Percentiles rank a stretch among this genome's conserved stretches.
Conservation (phyloP, 2,888 invertebrate genomes). For the Ormyrus thymus region DNA sequence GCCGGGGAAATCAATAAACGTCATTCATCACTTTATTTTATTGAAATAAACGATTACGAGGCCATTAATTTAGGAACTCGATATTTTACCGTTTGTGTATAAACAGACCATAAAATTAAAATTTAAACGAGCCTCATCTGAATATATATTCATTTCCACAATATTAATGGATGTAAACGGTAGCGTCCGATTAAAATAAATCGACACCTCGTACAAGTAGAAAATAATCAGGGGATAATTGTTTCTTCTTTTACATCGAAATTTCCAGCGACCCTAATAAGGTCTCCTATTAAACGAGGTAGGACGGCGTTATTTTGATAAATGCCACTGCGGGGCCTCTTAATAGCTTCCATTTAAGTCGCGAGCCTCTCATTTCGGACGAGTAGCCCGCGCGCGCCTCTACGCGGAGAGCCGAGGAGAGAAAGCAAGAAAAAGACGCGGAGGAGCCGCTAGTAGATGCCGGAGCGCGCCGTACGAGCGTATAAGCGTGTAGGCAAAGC, state of each 20-base stretch:
- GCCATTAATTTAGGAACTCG: constrained; percentile 14
- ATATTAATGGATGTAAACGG: constrained; percentile 1
- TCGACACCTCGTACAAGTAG: no score
- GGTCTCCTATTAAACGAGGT: background rate
- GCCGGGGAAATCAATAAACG: background rate
- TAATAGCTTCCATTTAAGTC: constrained; percentile 22
- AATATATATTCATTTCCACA: constrained; percentile 1
- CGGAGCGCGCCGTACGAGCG: background rate
- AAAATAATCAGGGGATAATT: no score
- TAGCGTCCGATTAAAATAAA: no score
- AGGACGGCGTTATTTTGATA: constrained; percentile 34
- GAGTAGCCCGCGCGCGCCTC: constrained; percentile 13
- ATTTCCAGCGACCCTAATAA: constrained; percentile 3
- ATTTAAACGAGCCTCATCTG: constrained; percentile 7
- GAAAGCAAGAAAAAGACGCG: background rate
- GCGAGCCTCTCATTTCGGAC: constrained; percentile 16
- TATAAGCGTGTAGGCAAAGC: background rate
- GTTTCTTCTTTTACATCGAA: no score
- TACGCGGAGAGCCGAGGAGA: background rate
- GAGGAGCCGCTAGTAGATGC: background rate
- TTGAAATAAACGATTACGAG: background rate
- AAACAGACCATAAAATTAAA: constrained; percentile 18
- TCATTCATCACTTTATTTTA: background rate
- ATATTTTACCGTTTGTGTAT: background rate
- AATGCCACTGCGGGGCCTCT: constrained; percentile 32